Percentiles rank a stretch among this genome's conserved stretches.
phyloP scores from a whole-genome alignment of 2,113 vertebrate species.

The Macaca nemestrina region DNA sequence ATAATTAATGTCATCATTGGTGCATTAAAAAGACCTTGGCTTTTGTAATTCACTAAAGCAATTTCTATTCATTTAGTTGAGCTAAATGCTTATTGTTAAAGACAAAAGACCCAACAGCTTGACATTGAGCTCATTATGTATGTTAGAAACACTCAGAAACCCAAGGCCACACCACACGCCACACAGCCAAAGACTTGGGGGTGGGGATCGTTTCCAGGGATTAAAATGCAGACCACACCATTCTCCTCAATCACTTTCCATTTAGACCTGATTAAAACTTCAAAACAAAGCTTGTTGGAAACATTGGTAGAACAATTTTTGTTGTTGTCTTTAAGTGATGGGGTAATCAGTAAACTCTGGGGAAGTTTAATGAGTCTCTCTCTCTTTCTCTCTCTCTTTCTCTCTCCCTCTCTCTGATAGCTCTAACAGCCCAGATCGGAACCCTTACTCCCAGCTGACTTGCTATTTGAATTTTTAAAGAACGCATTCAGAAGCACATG shows the following conservation, averaged over 20 bases:
- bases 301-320: slow-evolving; percentile 11
- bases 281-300: slow-evolving; percentile 77
- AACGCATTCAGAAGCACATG: not conserved
- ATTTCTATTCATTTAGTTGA: slow-evolving; percentile 95
- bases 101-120: slow-evolving; percentile 93
- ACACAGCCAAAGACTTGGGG: slow-evolving; percentile 76
- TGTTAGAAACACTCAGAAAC: slow-evolving; percentile 94
- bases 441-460: not conserved
- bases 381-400: not conserved
- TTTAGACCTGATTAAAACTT: slow-evolving; percentile 83
- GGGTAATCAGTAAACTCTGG: not conserved
- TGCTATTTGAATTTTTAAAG: not conserved
- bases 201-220: slow-evolving; percentile 81
- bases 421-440: rapidly evolving
- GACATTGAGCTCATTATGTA: slow-evolving; percentile 93
- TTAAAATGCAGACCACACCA: slow-evolving; percentile 85
- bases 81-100: slow-evolving; percentile 94
- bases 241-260: slow-evolving; percentile 75
- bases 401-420: not conserved
- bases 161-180: slow-evolving; percentile 90
- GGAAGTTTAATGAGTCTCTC: not conserved
- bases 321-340: not conserved
- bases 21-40: slow-evolving; percentile 81
- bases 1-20: slow-evolving; percentile 80
- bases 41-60: slow-evolving; percentile 95